These are phyloP conservation scores for Cheirogaleus major DNA, from an alignment of 2,797 vertebrate species.

Conservation along the genomic window DNA sequence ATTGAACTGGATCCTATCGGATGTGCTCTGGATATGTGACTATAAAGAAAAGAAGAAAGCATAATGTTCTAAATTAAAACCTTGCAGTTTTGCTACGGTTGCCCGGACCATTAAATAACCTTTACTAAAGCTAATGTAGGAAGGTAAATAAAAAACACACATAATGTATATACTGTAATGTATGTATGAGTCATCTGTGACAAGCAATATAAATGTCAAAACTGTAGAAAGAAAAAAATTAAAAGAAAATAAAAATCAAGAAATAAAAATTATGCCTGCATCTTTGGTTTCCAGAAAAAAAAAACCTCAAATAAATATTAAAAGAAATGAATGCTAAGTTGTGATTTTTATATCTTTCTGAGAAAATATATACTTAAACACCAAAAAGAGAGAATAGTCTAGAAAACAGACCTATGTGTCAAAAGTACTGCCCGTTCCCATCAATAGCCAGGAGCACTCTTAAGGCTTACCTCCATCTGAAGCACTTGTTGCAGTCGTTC, in stretches of 20 bases:
- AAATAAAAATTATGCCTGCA: too few species aligned
- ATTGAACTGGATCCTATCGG: constrained; percentile 98
- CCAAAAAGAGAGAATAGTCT: background rate
- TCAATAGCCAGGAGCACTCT: rapidly evolving
- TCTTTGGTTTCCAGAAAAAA: too few species aligned
- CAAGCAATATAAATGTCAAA: background rate
- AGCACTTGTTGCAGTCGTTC: constrained; percentile 97
- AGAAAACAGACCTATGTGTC: background rate
- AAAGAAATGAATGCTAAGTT: too few species aligned
- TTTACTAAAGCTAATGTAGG: background rate
- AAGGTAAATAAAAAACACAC: background rate
- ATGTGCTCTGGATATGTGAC: constrained; percentile 99
- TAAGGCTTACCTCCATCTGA: constrained; percentile 95
- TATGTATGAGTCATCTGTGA: background rate
- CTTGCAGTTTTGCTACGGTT: background rate
- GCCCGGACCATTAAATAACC: background rate
- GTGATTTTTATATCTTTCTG: background rate
- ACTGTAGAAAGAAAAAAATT: background rate
- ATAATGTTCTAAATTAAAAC: background rate
- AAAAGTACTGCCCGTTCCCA: background rate
- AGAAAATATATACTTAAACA: background rate
- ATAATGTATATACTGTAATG: rapidly evolving
- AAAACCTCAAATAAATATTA: too few species aligned
- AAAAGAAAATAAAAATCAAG: too few species aligned
- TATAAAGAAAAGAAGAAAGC: constrained; percentile 80